These are phyloP conservation scores for Brachionus paranguensis DNA, from an alignment of 1,140 invertebrate species.

Conservation along the genomic window DNA sequence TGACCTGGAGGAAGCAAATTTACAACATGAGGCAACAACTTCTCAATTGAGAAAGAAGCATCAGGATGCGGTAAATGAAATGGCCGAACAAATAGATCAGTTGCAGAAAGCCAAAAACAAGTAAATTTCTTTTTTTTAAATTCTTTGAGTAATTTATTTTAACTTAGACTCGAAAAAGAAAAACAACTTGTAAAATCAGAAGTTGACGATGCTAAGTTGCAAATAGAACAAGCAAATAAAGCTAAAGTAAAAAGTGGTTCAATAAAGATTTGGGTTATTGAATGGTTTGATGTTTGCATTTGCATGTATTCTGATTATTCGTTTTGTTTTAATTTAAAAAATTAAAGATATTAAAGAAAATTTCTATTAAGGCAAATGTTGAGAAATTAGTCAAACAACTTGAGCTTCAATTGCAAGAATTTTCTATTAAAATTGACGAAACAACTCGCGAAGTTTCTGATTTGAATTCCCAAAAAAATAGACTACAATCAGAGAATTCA, in stretches of 20 bases:
- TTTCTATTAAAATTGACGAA: background rate
- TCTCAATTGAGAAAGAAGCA: slow-evolving; percentile 96
- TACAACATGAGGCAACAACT: slow-evolving; percentile 92
- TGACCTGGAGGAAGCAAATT: slow-evolving; percentile 94
- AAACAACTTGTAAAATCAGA: slow-evolving; percentile 68
- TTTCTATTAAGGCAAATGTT: background rate
- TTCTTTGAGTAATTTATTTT: background rate
- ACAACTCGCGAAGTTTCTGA: background rate
- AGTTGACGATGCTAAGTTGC: slow-evolving; percentile 80
- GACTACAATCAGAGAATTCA: background rate
- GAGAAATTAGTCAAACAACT: background rate
- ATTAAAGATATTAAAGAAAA: background rate
- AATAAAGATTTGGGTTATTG: background rate
- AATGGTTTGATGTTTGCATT: background rate
- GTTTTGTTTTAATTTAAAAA: background rate
- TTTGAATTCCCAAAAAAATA: background rate
- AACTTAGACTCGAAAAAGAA: slow-evolving; percentile 38
- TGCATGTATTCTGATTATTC: background rate
- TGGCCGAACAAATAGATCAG: slow-evolving; percentile 98
- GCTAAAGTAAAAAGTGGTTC: slow-evolving; percentile 73
- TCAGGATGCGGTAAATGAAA: slow-evolving; percentile 90
- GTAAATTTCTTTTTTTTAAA: slow-evolving; percentile 62
- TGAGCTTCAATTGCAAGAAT: background rate
- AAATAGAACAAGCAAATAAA: slow-evolving; percentile 77
- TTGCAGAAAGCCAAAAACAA: slow-evolving; percentile 98